Conservation (phyloP, 2,888 invertebrate species). For the Pocota personata region DNA sequence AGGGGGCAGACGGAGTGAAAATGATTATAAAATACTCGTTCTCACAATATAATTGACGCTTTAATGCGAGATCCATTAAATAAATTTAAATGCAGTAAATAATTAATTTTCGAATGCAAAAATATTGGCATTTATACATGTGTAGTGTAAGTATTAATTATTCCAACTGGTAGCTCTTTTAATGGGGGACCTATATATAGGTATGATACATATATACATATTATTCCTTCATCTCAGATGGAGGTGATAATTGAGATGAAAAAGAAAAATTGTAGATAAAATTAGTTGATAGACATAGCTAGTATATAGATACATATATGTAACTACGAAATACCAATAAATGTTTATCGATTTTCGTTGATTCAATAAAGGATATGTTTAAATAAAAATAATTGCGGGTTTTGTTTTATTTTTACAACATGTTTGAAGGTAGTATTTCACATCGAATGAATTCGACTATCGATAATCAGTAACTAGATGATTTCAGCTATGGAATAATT, state of each 20-base stretch:
- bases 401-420: neutral
- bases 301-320: slow-evolving; percentile 4
- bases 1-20: neutral
- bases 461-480: too few relatives aligned
- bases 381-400: neutral
- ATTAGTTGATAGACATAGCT: slow-evolving; percentile 41
- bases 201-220: too few relatives aligned
- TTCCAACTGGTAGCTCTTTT: neutral
- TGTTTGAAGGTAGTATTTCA: neutral
- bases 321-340: slow-evolving; percentile 55
- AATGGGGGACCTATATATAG: neutral
- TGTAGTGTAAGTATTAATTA: slow-evolving; percentile 12
- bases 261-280: slow-evolving; percentile 54
- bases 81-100: slow-evolving; percentile 15
- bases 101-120: slow-evolving; percentile 10
- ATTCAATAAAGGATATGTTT: slow-evolving; percentile 67
- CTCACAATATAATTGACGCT: neutral
- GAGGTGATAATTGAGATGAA: slow-evolving; percentile 5
- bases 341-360: slow-evolving; percentile 70
- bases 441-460: too few relatives aligned
- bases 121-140: slow-evolving; percentile 17
- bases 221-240: neutral
- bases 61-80: slow-evolving; percentile 7
- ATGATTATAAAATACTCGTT: neutral
- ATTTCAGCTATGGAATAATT: too few relatives aligned